A percentile compares a stretch with the other conserved stretches of the same genome.
Conservation (phyloP, 2,888 invertebrate genomes). For the Drosophila nr. perissopoda region DNA sequence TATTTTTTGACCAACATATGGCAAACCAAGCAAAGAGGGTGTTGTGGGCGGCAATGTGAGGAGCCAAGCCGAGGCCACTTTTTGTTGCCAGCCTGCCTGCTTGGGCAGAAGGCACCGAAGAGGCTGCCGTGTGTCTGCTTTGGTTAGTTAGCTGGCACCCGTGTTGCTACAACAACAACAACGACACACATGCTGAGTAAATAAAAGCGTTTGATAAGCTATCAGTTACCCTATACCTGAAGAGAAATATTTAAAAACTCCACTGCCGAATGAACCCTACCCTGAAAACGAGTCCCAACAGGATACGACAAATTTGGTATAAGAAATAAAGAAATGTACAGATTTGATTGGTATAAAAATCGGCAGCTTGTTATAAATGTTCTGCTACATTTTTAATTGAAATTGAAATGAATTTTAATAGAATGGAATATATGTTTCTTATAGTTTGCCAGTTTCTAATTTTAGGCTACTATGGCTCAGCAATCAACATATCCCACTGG, state of each 20-base stretch:
- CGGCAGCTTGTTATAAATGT: background rate
- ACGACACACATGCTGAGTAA: constrained; percentile 28
- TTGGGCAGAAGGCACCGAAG: constrained; percentile 6
- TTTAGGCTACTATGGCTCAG: no score
- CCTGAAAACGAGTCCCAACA: no score
- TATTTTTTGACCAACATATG: constrained; percentile 80
- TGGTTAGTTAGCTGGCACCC: constrained; percentile 51
- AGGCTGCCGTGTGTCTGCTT: constrained; percentile 50
- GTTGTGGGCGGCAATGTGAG: background rate
- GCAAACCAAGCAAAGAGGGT: constrained; percentile 26
- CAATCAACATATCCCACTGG: background rate
- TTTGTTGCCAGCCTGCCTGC: constrained; percentile 14
- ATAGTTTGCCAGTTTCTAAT: no score
- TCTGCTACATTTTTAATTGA: background rate
- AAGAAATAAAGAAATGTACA: no score
- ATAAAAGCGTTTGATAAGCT: constrained; percentile 20
- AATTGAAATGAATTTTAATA: background rate
- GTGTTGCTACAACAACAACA: constrained; percentile 22
- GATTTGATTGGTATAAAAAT: background rate
- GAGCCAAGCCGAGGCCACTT: background rate
- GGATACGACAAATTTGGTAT: no score
- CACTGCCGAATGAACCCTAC: no score
- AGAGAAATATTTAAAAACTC: no score
- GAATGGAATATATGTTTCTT: background rate
- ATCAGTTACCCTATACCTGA: background rate